Evolutionary conservation across 2,797 vertebrate genomes (phyloP), one percentile per base, ranked within the genome.

Genomic region (Austrolebias charrua): DNA sequence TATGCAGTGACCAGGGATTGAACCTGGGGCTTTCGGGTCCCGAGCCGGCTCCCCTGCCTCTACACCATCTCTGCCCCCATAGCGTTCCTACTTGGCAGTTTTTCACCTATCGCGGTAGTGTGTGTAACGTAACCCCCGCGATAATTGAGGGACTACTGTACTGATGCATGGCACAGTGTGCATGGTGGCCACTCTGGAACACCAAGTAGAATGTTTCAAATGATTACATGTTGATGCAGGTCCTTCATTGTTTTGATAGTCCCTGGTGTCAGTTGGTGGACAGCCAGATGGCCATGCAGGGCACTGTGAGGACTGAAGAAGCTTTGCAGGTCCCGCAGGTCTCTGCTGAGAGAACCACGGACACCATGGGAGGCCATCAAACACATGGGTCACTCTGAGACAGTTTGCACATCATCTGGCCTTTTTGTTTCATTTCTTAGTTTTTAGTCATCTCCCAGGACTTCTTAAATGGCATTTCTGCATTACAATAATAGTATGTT

Each of bases 301-400:
- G 60, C 82, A 63, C 66, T 75, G 59, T 47, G 73, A 70, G 80
- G 81, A 67, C 78, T 76, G 65, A 78, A 77, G 80, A 83, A 81
- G 71, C 62, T 71, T 57, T 56, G 60, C 64, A 38, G 35, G 65
- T 78, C 81, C 78, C 70, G 60, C 38, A 80, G 86, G 84, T 81
- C 67, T 64, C 14, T 56, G 78, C 77, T 74, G 67, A 78, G 70
- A 38, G 70, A 73, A 66, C 58, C 61, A 57, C 57, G 55, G 55
- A 57, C 64, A 45, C 75, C 61, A 43, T 69, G 33, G 75, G 79
- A 74, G 63, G 66, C 45, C 66, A 68, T 33, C 69, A 71, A 76
- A 86, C 84, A 83, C 83, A 81, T 79, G 78, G 76, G 73, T 72
- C 76, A 54, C 73, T 73, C 35, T 24, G 55, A 67, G 51, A 64